phyloP scores from a whole-genome alignment of 2,113 vertebrate species.

The Pipra filicauda region DNA sequence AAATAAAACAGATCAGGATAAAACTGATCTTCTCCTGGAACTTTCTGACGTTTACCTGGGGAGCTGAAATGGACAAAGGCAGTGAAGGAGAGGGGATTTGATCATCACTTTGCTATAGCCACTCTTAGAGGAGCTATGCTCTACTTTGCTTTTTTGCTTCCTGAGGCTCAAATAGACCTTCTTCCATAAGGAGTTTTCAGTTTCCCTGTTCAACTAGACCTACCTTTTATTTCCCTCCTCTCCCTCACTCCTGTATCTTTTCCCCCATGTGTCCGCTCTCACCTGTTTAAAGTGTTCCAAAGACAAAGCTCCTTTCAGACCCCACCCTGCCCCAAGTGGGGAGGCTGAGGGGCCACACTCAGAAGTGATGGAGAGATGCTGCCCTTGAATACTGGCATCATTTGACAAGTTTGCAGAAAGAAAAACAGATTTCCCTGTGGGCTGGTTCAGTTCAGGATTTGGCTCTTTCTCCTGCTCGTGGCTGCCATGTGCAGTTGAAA shows the following conservation, averaged over 20 bases:
- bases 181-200: not conserved
- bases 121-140: not conserved
- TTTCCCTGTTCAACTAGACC: not conserved
- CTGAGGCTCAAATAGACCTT: not conserved
- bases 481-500: not conserved
- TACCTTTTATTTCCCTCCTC: not conserved
- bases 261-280: not conserved
- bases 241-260: not conserved
- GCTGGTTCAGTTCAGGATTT: not conserved
- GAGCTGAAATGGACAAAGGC: not conserved
- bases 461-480: not conserved
- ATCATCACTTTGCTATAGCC: not conserved
- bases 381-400: not conserved
- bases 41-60: not conserved
- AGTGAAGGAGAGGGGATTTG: not conserved
- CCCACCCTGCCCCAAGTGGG: not conserved
- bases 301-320: not conserved
- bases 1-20: not conserved
- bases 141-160: not conserved
- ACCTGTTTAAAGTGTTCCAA: not conserved
- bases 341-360: not conserved
- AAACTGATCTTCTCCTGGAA: not conserved
- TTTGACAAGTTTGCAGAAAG: not conserved
- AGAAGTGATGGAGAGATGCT: not conserved
- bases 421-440: not conserved